Evolutionary conservation across 1,140 invertebrate genomes (phyloP).

Genomic region (Drosophila equinoxialis): DNA sequence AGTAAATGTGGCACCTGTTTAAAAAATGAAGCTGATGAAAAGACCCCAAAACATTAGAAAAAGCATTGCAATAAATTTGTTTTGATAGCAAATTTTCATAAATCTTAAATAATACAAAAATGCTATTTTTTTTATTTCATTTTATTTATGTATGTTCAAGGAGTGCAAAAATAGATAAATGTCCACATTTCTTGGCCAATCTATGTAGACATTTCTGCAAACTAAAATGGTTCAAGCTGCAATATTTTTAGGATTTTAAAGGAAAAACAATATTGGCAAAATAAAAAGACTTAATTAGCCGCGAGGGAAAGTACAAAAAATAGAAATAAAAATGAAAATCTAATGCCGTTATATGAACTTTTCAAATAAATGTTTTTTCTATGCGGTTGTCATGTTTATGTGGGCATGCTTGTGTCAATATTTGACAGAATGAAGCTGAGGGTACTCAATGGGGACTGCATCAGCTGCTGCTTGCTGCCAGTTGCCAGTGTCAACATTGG

Average conservation of each 20-base stretch:
- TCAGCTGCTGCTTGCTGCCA: conserved; percentile 12
- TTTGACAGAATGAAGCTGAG: conserved; percentile 11
- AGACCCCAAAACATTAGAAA: no score
- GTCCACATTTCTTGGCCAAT: no score
- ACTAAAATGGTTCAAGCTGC: neutral
- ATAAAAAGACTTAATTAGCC: conserved; percentile 10
- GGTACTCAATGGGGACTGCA: conserved; percentile 16
- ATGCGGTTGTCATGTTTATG: conserved; percentile 14
- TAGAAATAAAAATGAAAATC: neutral
- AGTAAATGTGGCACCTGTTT: conserved; percentile 11
- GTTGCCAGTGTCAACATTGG: conserved; percentile 17
- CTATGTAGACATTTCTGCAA: no score
- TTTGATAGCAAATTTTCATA: no score
- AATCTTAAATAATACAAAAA: no score
- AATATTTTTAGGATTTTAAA: neutral
- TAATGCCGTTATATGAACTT: conserved; percentile 5
- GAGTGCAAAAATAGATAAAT: no score
- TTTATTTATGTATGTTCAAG: no score
- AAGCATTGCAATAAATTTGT: no score
- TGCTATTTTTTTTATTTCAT: no score
- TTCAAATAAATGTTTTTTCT: conserved; percentile 31
- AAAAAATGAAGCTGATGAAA: no score
- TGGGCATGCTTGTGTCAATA: conserved; percentile 9
- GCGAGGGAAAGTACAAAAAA: neutral
- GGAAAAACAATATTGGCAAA: neutral